Percentiles rank a stretch among this genome's conserved stretches.
phyloP scores from a whole-genome alignment of 2,797 vertebrate species.

The Ptychadena robeensis region DNA sequence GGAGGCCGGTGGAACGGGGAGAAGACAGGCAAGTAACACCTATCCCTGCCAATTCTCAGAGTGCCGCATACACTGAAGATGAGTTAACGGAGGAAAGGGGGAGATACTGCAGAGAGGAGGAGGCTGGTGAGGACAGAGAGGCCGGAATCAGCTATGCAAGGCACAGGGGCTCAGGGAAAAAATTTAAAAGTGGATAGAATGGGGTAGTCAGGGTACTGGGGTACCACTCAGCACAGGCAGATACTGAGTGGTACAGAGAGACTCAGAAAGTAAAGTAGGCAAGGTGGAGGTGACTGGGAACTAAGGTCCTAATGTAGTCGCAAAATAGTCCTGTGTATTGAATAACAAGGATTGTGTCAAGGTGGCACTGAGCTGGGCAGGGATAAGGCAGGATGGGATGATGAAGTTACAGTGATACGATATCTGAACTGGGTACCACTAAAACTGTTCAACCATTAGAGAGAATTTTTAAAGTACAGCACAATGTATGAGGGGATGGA shows the following conservation, averaged over 20 bases:
- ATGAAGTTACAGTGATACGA: background rate
- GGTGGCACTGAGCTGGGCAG: background rate
- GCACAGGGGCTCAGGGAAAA: background rate
- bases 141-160: background rate
- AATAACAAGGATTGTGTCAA: background rate
- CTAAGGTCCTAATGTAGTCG: too few relatives aligned
- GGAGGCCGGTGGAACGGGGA: constrained; percentile 1
- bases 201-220: background rate
- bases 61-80: constrained; percentile 17
- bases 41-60: background rate
- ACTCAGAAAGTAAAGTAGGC: background rate
- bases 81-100: constrained; percentile 11
- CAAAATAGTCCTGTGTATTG: too few relatives aligned
- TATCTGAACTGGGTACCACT: too few relatives aligned
- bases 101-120: constrained; percentile 31
- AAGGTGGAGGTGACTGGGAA: background rate
- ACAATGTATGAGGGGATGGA: too few relatives aligned
- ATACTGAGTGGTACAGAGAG: background rate
- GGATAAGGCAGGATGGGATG: background rate
- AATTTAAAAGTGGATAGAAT: background rate
- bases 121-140: background rate
- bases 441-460: too few relatives aligned
- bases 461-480: too few relatives aligned
- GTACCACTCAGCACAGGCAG: background rate
- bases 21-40: constrained; percentile 16